Evolutionary conservation across 2,797 vertebrate genomes (phyloP).

Genomic region (Tokudaia muenninki): DNA sequence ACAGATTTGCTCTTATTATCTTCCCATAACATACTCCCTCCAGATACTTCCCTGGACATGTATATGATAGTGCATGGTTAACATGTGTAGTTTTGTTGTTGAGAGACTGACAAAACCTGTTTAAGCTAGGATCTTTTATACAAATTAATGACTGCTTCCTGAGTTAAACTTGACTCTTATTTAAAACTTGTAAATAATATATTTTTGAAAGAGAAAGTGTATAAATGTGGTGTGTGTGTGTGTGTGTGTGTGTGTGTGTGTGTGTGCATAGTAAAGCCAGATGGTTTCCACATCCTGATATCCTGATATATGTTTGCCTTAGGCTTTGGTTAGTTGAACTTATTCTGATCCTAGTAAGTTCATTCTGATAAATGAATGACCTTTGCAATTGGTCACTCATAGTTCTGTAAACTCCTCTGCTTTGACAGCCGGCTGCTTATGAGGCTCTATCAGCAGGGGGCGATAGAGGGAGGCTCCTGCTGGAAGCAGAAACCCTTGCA

Average conservation of each 20-base stretch:
- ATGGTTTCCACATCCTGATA: neutral
- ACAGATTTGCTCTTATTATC: neutral
- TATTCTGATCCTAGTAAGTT: neutral
- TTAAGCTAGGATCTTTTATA: constrained; percentile 39
- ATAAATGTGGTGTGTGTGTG: neutral
- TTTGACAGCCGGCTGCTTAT: neutral
- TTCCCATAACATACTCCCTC: neutral
- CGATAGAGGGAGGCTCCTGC: neutral
- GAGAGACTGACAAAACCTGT: neutral
- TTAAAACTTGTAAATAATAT: neutral
- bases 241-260: neutral
- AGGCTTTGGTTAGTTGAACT: neutral
- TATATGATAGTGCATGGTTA: neutral
- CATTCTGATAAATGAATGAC: neutral
- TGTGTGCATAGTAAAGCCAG: neutral
- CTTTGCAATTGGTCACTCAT: neutral
- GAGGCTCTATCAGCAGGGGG: neutral
- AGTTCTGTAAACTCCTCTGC: neutral
- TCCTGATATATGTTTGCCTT: neutral
- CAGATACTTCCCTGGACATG: constrained; percentile 6
- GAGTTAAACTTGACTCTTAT: constrained; percentile 44
- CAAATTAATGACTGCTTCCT: neutral
- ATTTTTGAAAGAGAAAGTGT: constrained; percentile 32
- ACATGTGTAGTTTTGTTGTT: constrained; percentile 16
- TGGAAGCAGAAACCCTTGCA: neutral